A percentile compares a stretch with the other conserved stretches of the same genome.
Conservation (phyloP, 2,888 invertebrate genomes). For the Cristatella mucedo region DNA sequence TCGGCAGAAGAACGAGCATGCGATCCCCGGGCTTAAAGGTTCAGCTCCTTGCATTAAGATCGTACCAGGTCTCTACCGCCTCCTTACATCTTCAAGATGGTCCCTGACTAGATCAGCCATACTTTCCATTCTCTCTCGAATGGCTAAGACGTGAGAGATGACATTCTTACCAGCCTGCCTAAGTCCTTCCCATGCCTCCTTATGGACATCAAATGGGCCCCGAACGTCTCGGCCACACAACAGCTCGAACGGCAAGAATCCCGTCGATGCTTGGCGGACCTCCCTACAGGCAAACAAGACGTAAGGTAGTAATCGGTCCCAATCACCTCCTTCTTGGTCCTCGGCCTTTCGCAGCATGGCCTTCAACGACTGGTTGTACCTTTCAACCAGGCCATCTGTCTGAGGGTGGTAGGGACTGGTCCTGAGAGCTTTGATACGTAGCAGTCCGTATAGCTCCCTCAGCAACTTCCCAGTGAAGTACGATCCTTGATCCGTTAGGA, state of each 20-base stretch:
- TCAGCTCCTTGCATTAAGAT: slow-evolving; percentile 11
- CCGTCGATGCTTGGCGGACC: slow-evolving; percentile 13
- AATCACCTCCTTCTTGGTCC: slow-evolving; percentile 13
- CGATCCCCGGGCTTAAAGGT: slow-evolving; percentile 12
- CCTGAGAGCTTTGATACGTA: slow-evolving; percentile 12
- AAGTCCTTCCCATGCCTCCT: slow-evolving; percentile 13
- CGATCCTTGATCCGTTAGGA: slow-evolving; percentile 13
- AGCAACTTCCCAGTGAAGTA: slow-evolving; percentile 15
- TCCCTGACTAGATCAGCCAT: slow-evolving; percentile 13
- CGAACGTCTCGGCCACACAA: slow-evolving; percentile 15
- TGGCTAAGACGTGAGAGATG: no score
- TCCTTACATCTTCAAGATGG: slow-evolving; percentile 4
- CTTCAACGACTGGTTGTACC: slow-evolving; percentile 15
- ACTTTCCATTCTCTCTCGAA: no score
- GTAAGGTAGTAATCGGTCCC: slow-evolving; percentile 15
- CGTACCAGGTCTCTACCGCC: slow-evolving; percentile 11
- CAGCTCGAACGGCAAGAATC: slow-evolving; percentile 14
- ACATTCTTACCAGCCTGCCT: slow-evolving; percentile 4
- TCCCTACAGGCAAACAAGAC: slow-evolving; percentile 16
- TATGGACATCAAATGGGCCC: slow-evolving; percentile 14
- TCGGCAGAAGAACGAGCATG: slow-evolving; percentile 14
- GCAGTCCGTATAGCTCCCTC: slow-evolving; percentile 11
- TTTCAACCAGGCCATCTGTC: slow-evolving; percentile 14
- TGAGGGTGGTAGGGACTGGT: slow-evolving; percentile 14
- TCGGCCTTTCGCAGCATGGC: slow-evolving; percentile 14